Base-by-base conservation (phyloP, 2,888 invertebrate species). In the Tineola bisselliella region DNA sequence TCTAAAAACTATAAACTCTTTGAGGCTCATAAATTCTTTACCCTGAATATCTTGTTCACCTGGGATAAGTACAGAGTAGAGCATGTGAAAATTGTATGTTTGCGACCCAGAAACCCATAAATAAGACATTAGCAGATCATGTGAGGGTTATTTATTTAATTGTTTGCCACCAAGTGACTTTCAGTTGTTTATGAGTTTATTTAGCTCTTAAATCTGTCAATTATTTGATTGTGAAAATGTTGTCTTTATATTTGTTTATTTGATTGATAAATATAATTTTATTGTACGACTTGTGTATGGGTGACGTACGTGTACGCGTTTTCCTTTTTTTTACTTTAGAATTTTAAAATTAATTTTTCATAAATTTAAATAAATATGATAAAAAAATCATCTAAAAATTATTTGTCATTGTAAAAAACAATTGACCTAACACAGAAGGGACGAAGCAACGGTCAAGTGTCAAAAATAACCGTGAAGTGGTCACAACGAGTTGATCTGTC, bases 81-180 rank as follows among this genome's bases (percentile, higher is more conserved):
- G 77, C 81, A 86, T 86, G 86, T 84, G 86, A 87, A 82, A 86
- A 87, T 65, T 76, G 75, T 72, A 66, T 83, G 76, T 74, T 70
- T 71, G 70, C 77, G 73, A 72, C 67, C 70, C 71, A 70, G 71
- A 75, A 74, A 74, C 75, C 78, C 81, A 86, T 87, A 87, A 87
- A 87, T 86, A 86, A 77, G 80, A 81, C 78, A 86, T 87, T 84
- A 84, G 75, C 84, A 84, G 79, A 71, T 86, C 83, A 74, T 84
- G 77, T 69, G 66, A 25, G 63, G 64, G 67, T 71, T 70, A 69
- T 77, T 72, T 74, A 73, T 77, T 76, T 78, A 77, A 75, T 77
- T 78, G 69, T 70, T 67, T 66, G 67, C 74, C 69, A 75, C 78
- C 81, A 65, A 52, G 54, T 30, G 12, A 43, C 43, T 61, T 18